Conservation (phyloP, 2,113 vertebrate genomes). For the Elgaria multicarinata region DNA sequence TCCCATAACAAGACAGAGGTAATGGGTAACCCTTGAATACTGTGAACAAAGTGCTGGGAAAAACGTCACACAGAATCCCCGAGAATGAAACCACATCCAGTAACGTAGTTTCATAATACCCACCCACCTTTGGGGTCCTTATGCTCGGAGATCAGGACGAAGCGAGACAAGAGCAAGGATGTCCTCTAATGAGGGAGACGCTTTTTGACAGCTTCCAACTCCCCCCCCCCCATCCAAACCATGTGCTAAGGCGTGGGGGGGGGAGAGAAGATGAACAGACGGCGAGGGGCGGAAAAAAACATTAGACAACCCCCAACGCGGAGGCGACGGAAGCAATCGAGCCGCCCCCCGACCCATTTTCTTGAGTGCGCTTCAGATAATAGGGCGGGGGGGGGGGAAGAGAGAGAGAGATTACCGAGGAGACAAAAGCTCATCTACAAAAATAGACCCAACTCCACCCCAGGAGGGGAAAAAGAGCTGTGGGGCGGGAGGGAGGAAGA, state of each 20-base stretch:
- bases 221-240: no score
- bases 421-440: background rate
- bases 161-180: background rate
- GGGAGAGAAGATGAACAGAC: background rate
- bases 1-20: background rate
- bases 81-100: background rate
- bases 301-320: background rate
- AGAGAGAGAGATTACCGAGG: background rate
- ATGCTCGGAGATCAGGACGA: background rate
- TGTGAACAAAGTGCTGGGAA: background rate
- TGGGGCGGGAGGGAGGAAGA: background rate
- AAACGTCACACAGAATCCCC: background rate
- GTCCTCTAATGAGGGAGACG: background rate
- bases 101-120: background rate
- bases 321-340: background rate
- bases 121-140: background rate
- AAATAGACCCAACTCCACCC: background rate
- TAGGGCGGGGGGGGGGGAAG: background rate
- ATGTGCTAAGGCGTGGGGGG: background rate
- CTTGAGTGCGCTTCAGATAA: background rate
- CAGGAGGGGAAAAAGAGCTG: background rate
- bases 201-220: background rate
- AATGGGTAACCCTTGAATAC: background rate
- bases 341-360: background rate
- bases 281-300: background rate